These are phyloP conservation scores for Heliconius hewitsoni DNA, from an alignment of 1,140 invertebrate species.

Conservation along the genomic window DNA sequence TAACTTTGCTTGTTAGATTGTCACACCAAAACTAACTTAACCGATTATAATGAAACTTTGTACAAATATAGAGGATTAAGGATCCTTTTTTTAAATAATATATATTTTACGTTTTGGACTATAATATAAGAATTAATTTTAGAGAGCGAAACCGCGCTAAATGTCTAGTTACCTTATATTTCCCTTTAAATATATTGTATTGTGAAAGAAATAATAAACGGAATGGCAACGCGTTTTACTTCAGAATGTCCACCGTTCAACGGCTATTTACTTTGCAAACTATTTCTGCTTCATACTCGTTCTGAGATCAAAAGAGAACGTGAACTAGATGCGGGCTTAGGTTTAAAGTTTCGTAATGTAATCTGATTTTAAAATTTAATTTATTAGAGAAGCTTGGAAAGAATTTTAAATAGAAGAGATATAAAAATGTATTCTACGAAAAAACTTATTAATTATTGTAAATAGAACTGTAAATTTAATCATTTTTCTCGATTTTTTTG, in stretches of 20 bases:
- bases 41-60: too few relatives aligned
- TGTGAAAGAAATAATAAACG: not conserved
- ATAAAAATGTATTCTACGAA: not conserved
- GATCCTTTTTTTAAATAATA: too few relatives aligned
- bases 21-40: too few relatives aligned
- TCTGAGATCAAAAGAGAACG: constrained; percentile 21
- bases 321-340: constrained; percentile 29
- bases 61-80: too few relatives aligned
- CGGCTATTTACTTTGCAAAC: constrained; percentile 34
- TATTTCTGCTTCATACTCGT: constrained; percentile 30
- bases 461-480: too few relatives aligned
- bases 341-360: constrained; percentile 19
- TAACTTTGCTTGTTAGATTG: too few relatives aligned
- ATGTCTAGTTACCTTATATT: too few relatives aligned
- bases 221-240: not conserved
- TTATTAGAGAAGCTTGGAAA: not conserved
- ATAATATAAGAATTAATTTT: too few relatives aligned
- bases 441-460: not conserved
- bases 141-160: too few relatives aligned
- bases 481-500: too few relatives aligned
- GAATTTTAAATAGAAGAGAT: not conserved
- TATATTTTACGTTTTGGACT: too few relatives aligned
- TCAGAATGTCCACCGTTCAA: constrained; percentile 19
- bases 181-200: not conserved
- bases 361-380: constrained; percentile 7